Evolutionary conservation across 2,797 vertebrate species (phyloP), one percentile per base, ranked within the genome.

Genomic region (Linurgus olivaceus): DNA sequence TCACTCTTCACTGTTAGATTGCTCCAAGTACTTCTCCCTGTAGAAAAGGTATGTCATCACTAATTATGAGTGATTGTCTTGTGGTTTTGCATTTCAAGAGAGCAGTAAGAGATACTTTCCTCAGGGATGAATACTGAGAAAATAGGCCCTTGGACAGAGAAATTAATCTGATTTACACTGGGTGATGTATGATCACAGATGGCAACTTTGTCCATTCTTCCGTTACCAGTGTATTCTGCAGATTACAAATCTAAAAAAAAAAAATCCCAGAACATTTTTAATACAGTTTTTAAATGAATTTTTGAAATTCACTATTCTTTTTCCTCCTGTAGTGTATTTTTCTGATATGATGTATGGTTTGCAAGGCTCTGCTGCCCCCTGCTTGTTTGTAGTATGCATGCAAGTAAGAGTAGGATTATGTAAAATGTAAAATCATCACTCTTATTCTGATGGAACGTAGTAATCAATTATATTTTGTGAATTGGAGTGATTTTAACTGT

Each of bases 11-110:
- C 98, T 37, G 92, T 99, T 79, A 98, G 98, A 78, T 96, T 99
- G 29, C 96, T 99, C 52, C 99, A 99, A 94, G 98, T 97, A 29
- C 97, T 99, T 73, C 98, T 99, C 58, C 99, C 99, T 55, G 98
- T 98, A 68, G 99, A 99, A 96, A 99, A 99, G 99, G 98, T 99
- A 97, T 96, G 82, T 24, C 17, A 26, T 61, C 29, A 31, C 48
- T 67, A 40, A 55, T 75, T 77, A 31, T 31, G 40, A 47, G 28
- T 44, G 7, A 19, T 65, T 73, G 29, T 57, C 7, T 79, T 71
- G 55, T 58, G 33, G 4, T 52, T 94, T 79, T 92, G 57, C 10
- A 23, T 92, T 82, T 71, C 48, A 70, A 66, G 44, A 57, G 15
- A 7, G 9, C 15, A 57, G 40, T 57, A 71, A 50, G 13, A 35